A percentile compares a stretch with the other conserved stretches of the same genome.
Conservation (phyloP, 2,113 vertebrate genomes). For the Lasiurus cinereus region DNA sequence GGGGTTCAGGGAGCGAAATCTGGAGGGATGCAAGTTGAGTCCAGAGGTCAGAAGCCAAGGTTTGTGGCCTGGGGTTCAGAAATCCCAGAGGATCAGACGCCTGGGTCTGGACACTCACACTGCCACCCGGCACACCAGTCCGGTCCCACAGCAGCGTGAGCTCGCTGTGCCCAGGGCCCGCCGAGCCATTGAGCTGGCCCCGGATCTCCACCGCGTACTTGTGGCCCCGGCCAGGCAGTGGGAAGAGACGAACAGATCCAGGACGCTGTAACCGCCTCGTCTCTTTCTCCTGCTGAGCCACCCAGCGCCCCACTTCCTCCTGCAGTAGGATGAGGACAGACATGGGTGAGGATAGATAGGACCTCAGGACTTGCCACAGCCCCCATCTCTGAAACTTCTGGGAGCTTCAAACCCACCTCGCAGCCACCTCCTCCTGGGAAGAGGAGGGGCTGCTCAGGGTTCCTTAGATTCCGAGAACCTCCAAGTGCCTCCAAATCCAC, state of each 20-base stretch:
- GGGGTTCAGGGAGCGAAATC: background rate
- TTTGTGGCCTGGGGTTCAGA: background rate
- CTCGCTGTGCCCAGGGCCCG: slow-evolving; percentile 93
- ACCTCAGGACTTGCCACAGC: background rate
- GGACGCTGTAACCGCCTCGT: slow-evolving; percentile 89
- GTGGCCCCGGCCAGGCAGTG: slow-evolving; percentile 91
- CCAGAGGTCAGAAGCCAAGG: background rate
- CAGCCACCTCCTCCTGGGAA: background rate
- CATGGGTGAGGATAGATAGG: background rate
- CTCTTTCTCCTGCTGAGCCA: slow-evolving; percentile 93
- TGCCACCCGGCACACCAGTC: slow-evolving; percentile 91
- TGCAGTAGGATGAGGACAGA: slow-evolving; percentile 46
- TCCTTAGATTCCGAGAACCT: background rate
- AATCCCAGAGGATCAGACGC: background rate
- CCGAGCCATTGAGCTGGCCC: slow-evolving; percentile 94
- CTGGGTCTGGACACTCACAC: slow-evolving; percentile 87
- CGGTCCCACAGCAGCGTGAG: slow-evolving; percentile 95
- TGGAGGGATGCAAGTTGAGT: background rate
- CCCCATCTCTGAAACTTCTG: background rate
- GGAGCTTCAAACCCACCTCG: background rate
- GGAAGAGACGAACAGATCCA: slow-evolving; percentile 90
- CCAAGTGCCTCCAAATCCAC: background rate
- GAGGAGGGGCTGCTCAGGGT: background rate
- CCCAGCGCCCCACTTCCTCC: slow-evolving; percentile 94
- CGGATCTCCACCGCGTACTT: slow-evolving; percentile 93